phyloP scores from a whole-genome alignment of 53 echinoderm and acorn worm species.

The Zoroaster sp. region DNA sequence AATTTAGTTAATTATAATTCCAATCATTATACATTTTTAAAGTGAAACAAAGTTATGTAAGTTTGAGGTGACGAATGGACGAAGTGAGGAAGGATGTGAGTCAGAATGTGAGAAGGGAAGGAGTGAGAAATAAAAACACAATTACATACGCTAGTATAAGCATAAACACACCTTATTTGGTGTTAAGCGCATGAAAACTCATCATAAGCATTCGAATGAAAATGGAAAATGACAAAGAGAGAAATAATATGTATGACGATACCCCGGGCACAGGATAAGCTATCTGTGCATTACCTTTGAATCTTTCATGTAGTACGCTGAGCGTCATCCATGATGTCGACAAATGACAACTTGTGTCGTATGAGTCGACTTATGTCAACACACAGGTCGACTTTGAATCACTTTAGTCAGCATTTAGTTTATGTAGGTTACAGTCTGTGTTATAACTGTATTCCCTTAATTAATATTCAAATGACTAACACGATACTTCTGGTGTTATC shows the following conservation, averaged over 20 bases:
- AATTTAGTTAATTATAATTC: too few relatives aligned
- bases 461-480: not conserved
- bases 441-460: not conserved
- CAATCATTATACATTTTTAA: too few relatives aligned
- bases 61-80: too few relatives aligned
- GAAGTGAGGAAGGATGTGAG: not conserved
- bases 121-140: not conserved
- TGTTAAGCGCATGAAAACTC: not conserved
- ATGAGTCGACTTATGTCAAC: too few relatives aligned
- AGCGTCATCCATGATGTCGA: too few relatives aligned
- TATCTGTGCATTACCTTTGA: too few relatives aligned
- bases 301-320: too few relatives aligned
- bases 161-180: not conserved
- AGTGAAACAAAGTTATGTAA: too few relatives aligned
- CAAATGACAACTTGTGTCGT: too few relatives aligned
- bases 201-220: not conserved
- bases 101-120: too few relatives aligned
- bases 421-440: not conserved
- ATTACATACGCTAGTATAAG: not conserved
- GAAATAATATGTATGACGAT: not conserved
- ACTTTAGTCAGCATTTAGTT: not conserved
- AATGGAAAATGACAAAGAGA: not conserved
- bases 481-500: too few relatives aligned
- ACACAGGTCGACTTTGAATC: too few relatives aligned
- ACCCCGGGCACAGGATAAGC: conserved; percentile 22